Evolutionary conservation across 2,888 invertebrate genomes (phyloP).

Genomic region (Drosophila meridionalis): DNA sequence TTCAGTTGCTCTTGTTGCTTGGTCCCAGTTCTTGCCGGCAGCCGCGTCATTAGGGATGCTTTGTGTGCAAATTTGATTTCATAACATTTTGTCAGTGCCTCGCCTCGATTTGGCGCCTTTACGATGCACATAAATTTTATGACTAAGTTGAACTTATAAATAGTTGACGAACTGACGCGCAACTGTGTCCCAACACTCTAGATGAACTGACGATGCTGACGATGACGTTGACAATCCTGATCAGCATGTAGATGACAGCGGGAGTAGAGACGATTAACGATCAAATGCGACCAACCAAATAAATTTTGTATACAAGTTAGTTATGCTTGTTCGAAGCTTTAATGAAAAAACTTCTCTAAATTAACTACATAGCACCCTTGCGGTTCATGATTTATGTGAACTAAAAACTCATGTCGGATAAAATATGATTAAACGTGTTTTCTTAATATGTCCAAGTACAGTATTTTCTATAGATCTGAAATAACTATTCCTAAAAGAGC

Average conservation of each 20-base stretch:
- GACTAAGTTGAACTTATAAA: slow-evolving; percentile 71
- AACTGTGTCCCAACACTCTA: slow-evolving; percentile 21
- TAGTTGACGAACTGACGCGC: slow-evolving; percentile 61
- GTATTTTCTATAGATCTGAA: not conserved
- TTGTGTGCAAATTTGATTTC: slow-evolving; percentile 79
- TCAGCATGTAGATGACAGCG: not conserved
- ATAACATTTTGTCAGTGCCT: slow-evolving; percentile 74
- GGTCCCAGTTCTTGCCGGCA: slow-evolving; percentile 20
- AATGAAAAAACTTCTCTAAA: slow-evolving; percentile 4
- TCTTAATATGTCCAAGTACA: no score
- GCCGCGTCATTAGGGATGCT: slow-evolving; percentile 69
- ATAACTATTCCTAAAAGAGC: not conserved
- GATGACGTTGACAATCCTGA: slow-evolving; percentile 35
- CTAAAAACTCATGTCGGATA: no score
- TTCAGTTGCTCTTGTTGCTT: slow-evolving; percentile 23
- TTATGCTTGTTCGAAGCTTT: slow-evolving; percentile 3
- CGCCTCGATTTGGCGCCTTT: slow-evolving; percentile 66
- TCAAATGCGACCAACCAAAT: slow-evolving; percentile 13
- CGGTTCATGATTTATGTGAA: not conserved
- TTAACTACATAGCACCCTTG: not conserved
- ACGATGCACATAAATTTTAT: slow-evolving; percentile 74
- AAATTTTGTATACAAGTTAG: slow-evolving; percentile 19
- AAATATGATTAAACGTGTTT: no score
- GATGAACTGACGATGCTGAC: slow-evolving; percentile 62
- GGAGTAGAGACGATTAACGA: no score